These are phyloP conservation scores for Labeo calbasu DNA, from an alignment of 2,797 vertebrate species.

Conservation along the genomic window DNA sequence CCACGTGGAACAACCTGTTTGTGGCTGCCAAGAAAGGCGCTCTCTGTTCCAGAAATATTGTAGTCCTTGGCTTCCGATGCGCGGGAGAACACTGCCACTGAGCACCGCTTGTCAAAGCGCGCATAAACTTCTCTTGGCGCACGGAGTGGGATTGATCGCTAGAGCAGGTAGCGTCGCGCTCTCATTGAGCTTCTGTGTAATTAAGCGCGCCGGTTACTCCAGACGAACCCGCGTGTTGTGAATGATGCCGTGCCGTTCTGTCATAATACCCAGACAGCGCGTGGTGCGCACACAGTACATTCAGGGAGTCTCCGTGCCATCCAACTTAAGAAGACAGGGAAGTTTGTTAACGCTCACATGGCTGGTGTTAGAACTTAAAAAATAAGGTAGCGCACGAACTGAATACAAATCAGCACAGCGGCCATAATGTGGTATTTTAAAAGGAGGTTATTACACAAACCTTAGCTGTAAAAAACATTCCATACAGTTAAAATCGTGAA, in stretches of 20 bases:
- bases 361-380: conserved; percentile 34
- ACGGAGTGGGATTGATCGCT: background rate
- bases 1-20: conserved; percentile 49
- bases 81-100: conserved; percentile 52
- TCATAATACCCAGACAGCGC: background rate
- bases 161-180: conserved; percentile 45
- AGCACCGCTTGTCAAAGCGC: conserved; percentile 56
- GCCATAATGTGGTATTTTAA: background rate
- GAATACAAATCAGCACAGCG: background rate
- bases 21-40: conserved; percentile 26
- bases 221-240: conserved; percentile 1
- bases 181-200: conserved; percentile 67
- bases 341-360: conserved; percentile 40
- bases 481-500: background rate
- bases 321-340: conserved; percentile 38
- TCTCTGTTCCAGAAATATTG: conserved; percentile 42
- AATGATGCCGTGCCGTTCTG: conserved; percentile 19
- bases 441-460: background rate
- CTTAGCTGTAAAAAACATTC: background rate
- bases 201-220: conserved; percentile 65
- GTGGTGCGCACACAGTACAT: conserved; percentile 8
- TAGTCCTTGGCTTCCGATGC: conserved; percentile 50
- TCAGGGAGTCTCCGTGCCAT: conserved; percentile 34
- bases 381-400: conserved; percentile 11
- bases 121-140: conserved; percentile 56